Evolutionary conservation across 2,888 invertebrate genomes (phyloP).

Genomic region (Sphinx pinastri): DNA sequence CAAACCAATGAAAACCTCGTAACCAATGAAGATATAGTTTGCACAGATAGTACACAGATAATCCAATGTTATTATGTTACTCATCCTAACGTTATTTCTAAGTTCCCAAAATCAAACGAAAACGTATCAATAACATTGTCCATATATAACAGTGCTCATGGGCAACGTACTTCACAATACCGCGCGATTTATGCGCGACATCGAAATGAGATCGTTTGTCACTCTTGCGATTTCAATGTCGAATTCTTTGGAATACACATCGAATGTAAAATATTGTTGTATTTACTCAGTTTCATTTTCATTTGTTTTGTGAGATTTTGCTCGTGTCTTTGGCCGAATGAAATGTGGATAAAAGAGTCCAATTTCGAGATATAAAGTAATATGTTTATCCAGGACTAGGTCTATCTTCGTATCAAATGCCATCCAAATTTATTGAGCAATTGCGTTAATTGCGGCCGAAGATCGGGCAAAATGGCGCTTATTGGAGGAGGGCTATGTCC

Average conservation of each 20-base stretch:
- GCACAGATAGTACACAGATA: no score
- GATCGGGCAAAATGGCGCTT: neutral
- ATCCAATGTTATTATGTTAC: no score
- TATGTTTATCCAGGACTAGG: no score
- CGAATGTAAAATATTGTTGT: constrained; percentile 10
- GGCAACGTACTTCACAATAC: constrained; percentile 8
- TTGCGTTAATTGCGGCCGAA: no score
- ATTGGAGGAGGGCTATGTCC: neutral
- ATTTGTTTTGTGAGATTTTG: neutral
- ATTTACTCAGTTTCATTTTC: neutral
- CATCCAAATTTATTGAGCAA: no score
- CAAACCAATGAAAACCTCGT: no score
- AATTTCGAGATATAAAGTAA: no score
- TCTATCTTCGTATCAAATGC: no score
- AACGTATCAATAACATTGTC: constrained; percentile 6
- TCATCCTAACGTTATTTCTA: no score
- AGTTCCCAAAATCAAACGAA: neutral
- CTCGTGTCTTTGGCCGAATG: no score
- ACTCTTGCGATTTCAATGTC: constrained; percentile 16
- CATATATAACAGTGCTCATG: neutral
- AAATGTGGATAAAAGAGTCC: no score
- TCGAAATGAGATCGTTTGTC: constrained; percentile 14
- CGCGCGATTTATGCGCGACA: constrained; percentile 10
- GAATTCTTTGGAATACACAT: constrained; percentile 3
- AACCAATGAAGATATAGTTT: no score